Percentiles rank a stretch among this genome's conserved stretches.
Conservation (phyloP, 2,888 invertebrate genomes). For the Drosophila melanosoma region DNA sequence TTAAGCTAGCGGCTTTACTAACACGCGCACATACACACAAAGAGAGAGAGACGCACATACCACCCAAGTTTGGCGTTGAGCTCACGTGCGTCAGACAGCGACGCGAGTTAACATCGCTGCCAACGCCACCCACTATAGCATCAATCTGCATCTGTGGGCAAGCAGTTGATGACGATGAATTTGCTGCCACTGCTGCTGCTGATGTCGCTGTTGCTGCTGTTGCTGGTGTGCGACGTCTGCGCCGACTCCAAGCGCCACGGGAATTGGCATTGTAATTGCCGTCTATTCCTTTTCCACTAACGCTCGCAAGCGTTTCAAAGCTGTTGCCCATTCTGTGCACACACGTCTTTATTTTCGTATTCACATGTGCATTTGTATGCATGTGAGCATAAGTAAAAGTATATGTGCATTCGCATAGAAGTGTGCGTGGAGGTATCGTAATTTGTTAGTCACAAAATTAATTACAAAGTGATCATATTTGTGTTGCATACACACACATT, state of each 20-base stretch:
- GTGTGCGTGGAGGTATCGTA: background rate
- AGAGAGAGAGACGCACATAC: slow-evolving; percentile 71
- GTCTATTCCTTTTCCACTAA: slow-evolving; percentile 11
- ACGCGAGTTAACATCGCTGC: slow-evolving; percentile 22
- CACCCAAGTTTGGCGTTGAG: slow-evolving; percentile 83
- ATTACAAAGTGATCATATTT: background rate
- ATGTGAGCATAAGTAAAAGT: slow-evolving; percentile 1
- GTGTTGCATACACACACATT: background rate
- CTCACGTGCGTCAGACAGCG: slow-evolving; percentile 78
- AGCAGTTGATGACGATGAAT: slow-evolving; percentile 14
- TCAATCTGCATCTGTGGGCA: slow-evolving; percentile 27
- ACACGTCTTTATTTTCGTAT: background rate
- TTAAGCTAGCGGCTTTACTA: background rate
- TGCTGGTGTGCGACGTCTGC: slow-evolving; percentile 37
- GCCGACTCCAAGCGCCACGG: slow-evolving; percentile 54
- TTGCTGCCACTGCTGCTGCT: slow-evolving; percentile 8
- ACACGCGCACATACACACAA: slow-evolving; percentile 20
- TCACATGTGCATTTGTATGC: slow-evolving; percentile 1
- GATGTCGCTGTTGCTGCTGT: slow-evolving; percentile 17
- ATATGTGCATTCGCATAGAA: background rate
- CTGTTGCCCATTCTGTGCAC: slow-evolving; percentile 80
- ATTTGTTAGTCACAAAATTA: background rate
- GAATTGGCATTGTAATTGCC: slow-evolving; percentile 24
- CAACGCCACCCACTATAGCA: slow-evolving; percentile 3
- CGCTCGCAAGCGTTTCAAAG: slow-evolving; percentile 74